Evolutionary conservation across 2,113 vertebrate genomes (phyloP).

Genomic region (Rhineura floridana): DNA sequence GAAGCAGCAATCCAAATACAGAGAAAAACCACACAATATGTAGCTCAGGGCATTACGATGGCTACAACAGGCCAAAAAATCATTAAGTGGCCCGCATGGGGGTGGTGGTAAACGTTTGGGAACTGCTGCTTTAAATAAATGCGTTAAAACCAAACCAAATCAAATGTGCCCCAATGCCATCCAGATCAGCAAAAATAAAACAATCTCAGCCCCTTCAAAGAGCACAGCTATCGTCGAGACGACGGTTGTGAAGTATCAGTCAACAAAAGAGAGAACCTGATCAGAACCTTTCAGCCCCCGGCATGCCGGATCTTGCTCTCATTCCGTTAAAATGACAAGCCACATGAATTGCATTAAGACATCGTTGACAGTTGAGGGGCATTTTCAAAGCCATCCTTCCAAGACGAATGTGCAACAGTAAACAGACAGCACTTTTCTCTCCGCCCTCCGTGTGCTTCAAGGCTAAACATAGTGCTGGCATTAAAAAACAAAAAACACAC

Average conservation of each 20-base stretch:
- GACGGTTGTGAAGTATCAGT: background rate
- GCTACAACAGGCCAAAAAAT: too few species aligned
- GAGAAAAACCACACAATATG: too few species aligned
- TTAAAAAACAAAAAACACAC: background rate
- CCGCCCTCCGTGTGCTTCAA: conserved; percentile 6
- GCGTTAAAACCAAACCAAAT: too few species aligned
- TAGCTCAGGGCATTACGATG: too few species aligned
- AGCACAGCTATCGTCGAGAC: background rate
- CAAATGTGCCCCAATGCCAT: background rate
- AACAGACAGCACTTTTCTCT: conserved; percentile 31
- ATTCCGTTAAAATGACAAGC: conserved; percentile 38
- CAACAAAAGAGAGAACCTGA: background rate
- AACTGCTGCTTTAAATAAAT: too few species aligned
- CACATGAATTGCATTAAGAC: conserved; percentile 10
- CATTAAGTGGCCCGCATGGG: too few species aligned
- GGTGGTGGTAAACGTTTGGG: too few species aligned
- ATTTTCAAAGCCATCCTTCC: conserved; percentile 34
- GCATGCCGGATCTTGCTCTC: conserved; percentile 8
- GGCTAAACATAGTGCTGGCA: conserved; percentile 52
- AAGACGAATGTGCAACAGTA: conserved; percentile 52
- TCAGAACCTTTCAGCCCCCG: background rate
- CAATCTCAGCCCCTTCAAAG: background rate
- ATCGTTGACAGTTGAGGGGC: conserved; percentile 40
- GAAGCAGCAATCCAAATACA: too few species aligned
- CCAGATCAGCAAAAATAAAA: background rate